Conservation (phyloP, 2,113 vertebrate species). For the Callithrix jacchus region DNA sequence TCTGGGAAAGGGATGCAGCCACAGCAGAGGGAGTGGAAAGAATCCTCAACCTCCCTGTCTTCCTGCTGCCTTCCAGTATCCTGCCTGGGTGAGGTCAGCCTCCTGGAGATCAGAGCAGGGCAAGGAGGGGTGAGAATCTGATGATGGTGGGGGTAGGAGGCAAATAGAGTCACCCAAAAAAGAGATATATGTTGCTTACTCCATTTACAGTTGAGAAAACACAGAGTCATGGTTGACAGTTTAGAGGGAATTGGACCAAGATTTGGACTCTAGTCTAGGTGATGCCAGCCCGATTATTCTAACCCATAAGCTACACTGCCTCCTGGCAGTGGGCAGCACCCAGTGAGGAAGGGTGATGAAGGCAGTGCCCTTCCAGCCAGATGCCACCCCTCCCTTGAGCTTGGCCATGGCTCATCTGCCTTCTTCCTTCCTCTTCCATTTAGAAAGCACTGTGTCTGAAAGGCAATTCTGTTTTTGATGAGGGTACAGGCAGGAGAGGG, state of each 20-base stretch:
- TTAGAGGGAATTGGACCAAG: not conserved
- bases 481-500: not conserved
- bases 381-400: not conserved
- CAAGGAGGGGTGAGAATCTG: not conserved
- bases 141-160: no score
- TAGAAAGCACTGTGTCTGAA: not conserved
- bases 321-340: no score
- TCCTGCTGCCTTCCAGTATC: not conserved
- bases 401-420: not conserved
- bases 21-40: not conserved
- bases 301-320: not conserved
- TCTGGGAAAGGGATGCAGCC: not conserved
- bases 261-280: not conserved
- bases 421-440: not conserved
- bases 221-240: not conserved
- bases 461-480: not conserved
- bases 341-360: fast-evolving
- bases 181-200: not conserved
- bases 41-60: not conserved
- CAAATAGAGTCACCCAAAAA: not conserved
- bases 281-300: not conserved
- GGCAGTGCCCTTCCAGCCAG: no score
- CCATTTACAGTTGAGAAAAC: not conserved
- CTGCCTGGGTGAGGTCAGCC: not conserved
- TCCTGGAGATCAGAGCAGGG: not conserved